Percentiles rank a stretch among this genome's conserved stretches.
These are phyloP conservation scores for Indicator indicator DNA, from an alignment of 2,113 vertebrate species.

Conservation along the genomic window DNA sequence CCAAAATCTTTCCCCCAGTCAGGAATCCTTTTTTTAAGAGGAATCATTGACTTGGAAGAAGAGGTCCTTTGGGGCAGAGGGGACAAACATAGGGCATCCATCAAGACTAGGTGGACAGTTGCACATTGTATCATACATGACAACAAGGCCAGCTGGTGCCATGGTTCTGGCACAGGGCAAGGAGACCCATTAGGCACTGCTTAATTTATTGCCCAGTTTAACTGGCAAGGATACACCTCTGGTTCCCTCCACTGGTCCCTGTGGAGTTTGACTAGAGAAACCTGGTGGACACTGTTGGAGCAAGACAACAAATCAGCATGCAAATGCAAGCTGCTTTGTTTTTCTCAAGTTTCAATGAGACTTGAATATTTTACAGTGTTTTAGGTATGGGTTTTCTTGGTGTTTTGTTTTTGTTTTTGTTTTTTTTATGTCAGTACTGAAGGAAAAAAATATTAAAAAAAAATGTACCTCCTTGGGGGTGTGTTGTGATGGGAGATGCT, in stretches of 20 bases:
- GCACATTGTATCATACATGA: background rate
- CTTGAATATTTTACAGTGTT: slow-evolving; percentile 68
- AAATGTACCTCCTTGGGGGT: background rate
- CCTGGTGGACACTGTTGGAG: background rate
- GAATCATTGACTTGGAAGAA: background rate
- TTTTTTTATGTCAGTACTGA: slow-evolving; percentile 72
- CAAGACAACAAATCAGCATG: background rate
- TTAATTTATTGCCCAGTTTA: background rate
- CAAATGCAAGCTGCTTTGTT: slow-evolving; percentile 41
- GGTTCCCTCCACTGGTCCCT: background rate
- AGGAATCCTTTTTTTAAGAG: background rate
- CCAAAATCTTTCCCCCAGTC: background rate
- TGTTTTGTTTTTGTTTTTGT: slow-evolving; percentile 6
- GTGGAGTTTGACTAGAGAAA: background rate
- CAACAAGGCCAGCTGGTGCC: background rate
- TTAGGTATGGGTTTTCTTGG: too few species aligned
- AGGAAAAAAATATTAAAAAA: slow-evolving; percentile 76
- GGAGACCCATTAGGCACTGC: background rate
- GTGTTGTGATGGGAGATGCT: too few species aligned
- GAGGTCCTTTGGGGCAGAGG: background rate
- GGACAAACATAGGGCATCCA: background rate
- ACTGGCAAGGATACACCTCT: background rate
- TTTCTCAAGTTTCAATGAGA: slow-evolving; percentile 69
- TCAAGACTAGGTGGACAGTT: background rate
- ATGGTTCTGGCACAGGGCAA: background rate